Evolutionary conservation across 2,797 vertebrate species (phyloP).

Genomic region (Sandelia bainsii): DNA sequence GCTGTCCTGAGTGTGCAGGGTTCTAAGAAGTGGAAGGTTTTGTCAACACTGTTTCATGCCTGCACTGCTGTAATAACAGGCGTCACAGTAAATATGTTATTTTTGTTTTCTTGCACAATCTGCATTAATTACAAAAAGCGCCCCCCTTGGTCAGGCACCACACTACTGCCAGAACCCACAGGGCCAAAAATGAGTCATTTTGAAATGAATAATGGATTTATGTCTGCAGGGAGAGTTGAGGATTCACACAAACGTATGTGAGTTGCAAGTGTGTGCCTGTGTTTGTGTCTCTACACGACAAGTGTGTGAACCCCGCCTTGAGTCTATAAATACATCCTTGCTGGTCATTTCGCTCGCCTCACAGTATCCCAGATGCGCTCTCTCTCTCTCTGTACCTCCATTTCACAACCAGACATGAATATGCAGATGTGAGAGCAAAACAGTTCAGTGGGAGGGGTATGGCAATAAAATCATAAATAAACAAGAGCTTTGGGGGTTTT

Average conservation of each 20-base stretch:
- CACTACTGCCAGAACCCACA: conserved; percentile 76
- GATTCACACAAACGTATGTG: conserved; percentile 66
- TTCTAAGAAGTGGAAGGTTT: conserved; percentile 46
- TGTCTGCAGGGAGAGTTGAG: conserved; percentile 74
- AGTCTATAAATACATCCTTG: conserved; percentile 77
- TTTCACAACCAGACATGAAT: conserved; percentile 64
- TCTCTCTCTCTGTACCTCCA: conserved; percentile 22
- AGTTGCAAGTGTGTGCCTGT: conserved; percentile 15
- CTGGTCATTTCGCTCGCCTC: conserved; percentile 67
- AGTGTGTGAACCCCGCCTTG: conserved; percentile 41
- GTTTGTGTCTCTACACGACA: conserved; percentile 36
- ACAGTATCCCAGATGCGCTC: conserved; percentile 52
- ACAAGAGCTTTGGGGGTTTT: conserved; percentile 78
- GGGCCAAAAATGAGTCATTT: conserved; percentile 85
- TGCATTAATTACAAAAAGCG: conserved; percentile 84
- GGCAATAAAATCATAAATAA: conserved; percentile 80
- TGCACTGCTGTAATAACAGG: conserved; percentile 59
- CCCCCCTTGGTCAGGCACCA: conserved; percentile 75
- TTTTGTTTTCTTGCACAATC: conserved; percentile 76
- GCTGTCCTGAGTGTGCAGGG: conserved; percentile 16
- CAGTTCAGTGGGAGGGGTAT: conserved; percentile 36
- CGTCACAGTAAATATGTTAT: conserved; percentile 78
- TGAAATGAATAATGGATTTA: conserved; percentile 86
- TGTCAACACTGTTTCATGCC: conserved; percentile 63
- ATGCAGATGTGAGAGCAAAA: conserved; percentile 70